Base-by-base conservation (phyloP, 1,140 invertebrate species). In the Zophobas morio region DNA sequence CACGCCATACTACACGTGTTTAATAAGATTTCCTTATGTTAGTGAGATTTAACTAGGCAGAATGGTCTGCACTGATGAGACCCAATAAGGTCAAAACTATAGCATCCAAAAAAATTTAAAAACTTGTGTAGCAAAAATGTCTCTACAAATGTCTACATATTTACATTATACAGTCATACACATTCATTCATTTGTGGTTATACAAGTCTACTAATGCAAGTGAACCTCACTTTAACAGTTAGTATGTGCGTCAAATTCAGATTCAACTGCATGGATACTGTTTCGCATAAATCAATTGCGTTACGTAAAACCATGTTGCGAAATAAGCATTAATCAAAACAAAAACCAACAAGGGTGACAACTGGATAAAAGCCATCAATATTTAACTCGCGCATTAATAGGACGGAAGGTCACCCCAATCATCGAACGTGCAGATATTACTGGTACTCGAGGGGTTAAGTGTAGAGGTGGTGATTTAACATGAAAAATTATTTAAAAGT, bases 271-370 rank as follows among this genome's bases (percentile, higher is more conserved):
- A 51, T 20, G 20, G 20, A 20, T 20, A 20, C 20, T 66, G 8
- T 42, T 66, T 35, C 54, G 33, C 2, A 34, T 36, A 57, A 57
- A 57, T 57, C 54, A 57, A 57, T 57, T 35, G 20, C 54, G 54
- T 4, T 6, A 8, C 20, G 2, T 37, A 66, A 66, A 66, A 40
- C 6, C 39, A 32, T 46, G 57, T 66, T 32, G 60, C 60, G 37
- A 66, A 66, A 66, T 66, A 33, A 51, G 34, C 70, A 72, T 78
- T 78, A 75, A 78, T 78, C 77, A 75, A 78, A 78, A 78, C 76
- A 78, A 77, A 77, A 78, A 78, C 77, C 73, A 75, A 75, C 56
- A 75, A 74, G 77, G 77, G 77, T 78, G 77, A 78, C 77, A 78
- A 78, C 73, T 74, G 77, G 63, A 78, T 78, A 78, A 78, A 75